phyloP scores from a whole-genome alignment of 2,113 vertebrate genomes.

The Jaculus jaculus region DNA sequence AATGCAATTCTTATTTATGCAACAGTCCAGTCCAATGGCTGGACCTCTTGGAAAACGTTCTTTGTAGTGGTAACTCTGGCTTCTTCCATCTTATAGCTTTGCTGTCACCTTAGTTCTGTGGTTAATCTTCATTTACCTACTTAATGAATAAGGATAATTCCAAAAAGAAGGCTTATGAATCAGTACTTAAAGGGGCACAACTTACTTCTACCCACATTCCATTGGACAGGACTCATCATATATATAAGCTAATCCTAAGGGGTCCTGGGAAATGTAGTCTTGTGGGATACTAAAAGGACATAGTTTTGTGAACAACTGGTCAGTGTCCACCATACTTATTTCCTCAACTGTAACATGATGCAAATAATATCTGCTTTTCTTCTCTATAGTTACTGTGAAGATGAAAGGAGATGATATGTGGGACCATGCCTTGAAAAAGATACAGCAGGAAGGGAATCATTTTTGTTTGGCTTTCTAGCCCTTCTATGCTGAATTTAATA shows the following conservation, averaged over 20 bases:
- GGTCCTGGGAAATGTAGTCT: slow-evolving; percentile 25
- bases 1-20: background rate
- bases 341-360: slow-evolving; percentile 37
- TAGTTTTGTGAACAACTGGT: slow-evolving; percentile 29
- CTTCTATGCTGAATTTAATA: slow-evolving; percentile 28
- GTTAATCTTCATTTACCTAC: slow-evolving; percentile 14
- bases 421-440: slow-evolving; percentile 9
- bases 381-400: slow-evolving; percentile 17
- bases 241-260: background rate
- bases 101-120: background rate
- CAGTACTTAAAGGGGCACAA: background rate
- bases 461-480: slow-evolving; percentile 11
- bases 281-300: background rate
- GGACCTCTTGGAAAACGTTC: slow-evolving; percentile 32
- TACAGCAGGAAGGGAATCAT: slow-evolving; percentile 12
- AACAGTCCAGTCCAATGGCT: background rate
- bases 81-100: background rate
- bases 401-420: background rate
- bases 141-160: background rate
- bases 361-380: background rate
- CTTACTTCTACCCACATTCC: slow-evolving; percentile 11
- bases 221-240: background rate
- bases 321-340: background rate
- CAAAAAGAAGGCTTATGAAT: background rate
- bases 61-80: background rate